Conservation (phyloP, 2,113 vertebrate species). For the Opisthocomus hoazin region DNA sequence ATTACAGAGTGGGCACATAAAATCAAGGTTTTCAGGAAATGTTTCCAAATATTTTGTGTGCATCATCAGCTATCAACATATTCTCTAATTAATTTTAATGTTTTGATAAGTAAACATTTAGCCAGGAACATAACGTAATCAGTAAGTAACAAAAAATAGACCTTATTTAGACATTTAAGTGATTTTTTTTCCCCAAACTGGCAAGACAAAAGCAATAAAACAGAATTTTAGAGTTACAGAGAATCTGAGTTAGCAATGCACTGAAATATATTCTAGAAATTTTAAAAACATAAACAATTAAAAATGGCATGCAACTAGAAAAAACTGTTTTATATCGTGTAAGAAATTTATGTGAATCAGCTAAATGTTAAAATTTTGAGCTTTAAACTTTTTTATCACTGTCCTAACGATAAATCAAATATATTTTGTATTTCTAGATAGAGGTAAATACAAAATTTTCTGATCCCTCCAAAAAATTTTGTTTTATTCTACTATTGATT, state of each 20-base stretch:
- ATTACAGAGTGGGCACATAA: not conserved
- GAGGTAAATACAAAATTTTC: not conserved
- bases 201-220: not conserved
- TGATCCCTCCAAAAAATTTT: not conserved
- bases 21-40: not conserved
- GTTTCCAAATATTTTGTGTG: not conserved
- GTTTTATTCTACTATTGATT: not conserved
- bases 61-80: not conserved
- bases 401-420: not conserved
- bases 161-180: not conserved
- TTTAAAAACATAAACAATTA: not conserved
- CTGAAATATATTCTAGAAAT: not conserved
- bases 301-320: not conserved
- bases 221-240: not conserved
- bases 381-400: not conserved
- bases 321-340: not conserved
- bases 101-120: not conserved
- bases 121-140: not conserved
- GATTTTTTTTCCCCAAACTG: not conserved
- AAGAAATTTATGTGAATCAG: not conserved
- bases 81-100: not conserved
- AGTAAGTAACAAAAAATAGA: not conserved
- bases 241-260: not conserved
- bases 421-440: not conserved
- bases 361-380: not conserved